Evolutionary conservation across 2,888 invertebrate species (phyloP), one percentile per base, ranked within the genome.

Genomic region (Acanthacorydalis orientalis): DNA sequence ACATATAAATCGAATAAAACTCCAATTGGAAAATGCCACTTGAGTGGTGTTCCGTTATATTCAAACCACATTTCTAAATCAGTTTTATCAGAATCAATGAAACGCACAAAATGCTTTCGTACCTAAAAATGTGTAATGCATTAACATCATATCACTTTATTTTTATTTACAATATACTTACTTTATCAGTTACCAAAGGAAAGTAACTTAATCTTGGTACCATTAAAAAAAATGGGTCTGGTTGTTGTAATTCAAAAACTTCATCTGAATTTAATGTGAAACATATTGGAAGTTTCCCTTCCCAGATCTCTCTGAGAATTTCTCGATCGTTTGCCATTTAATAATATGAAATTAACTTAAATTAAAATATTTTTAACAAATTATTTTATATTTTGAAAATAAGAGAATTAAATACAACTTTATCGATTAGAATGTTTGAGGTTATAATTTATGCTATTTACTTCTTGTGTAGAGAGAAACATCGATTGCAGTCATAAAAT

Each of bases 51-150:
- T 1, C 91, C 90, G 68, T 91, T 88, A 60, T 78, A 91, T 59
- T 93, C 93, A 49, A 96, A 69, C 95, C 96, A 96, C 77, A 95
- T 84, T 65, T 92, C 91, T 56, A 78, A 80, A 53, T 88, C 84
- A 50, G 82, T 80, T 60, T 82, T 83, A 55, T 84, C 84, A 61
- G 79, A 80, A 32, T 83, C 80, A 57, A 92, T 78, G 60, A 79
- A 86, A 49, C 85, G 78, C 49, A 80, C 69, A 60, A 95, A 93
- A 67, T 95, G 89, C 61, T 90, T 84, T 60, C 85, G 78, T 58
- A 90, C 83, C 87, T 87, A 59, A 64, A 38, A 31, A 44, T 15
- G 41, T 39, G 11, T 40, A 16, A 34, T 12, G 16, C 23, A n/a
- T 10, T 37, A 47, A 35, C 10, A 12, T 39, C 38, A 31, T 15